A percentile compares a stretch with the other conserved stretches of the same genome.
phyloP scores from a whole-genome alignment of 1,140 invertebrate genomes.

The Zaprionus lachaisei region DNA sequence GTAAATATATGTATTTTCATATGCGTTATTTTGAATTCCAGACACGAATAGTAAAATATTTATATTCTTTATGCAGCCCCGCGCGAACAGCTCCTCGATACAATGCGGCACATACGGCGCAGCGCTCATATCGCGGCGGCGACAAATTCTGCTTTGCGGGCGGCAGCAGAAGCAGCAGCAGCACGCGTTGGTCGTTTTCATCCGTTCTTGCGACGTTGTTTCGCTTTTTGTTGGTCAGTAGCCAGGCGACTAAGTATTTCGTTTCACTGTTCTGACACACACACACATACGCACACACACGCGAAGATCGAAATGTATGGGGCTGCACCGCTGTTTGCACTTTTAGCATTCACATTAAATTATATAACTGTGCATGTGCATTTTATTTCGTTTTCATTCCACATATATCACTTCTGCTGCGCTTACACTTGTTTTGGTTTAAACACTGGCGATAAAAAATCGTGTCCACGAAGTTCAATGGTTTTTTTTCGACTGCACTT shows the following conservation, averaged over 20 bases:
- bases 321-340: constrained; percentile 20
- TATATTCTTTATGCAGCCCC: constrained; percentile 48
- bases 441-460: constrained; percentile 34
- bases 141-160: constrained; percentile 52
- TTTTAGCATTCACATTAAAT: constrained; percentile 29
- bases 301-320: not conserved
- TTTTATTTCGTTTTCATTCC: constrained; percentile 42
- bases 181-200: constrained; percentile 64
- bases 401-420: constrained; percentile 44
- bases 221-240: constrained; percentile 36
- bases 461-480: constrained; percentile 46
- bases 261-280: constrained; percentile 35
- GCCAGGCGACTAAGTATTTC: constrained; percentile 34
- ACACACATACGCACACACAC: constrained; percentile 15
- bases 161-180: constrained; percentile 36
- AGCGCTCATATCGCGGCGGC: constrained; percentile 48
- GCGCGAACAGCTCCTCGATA: constrained; percentile 15
- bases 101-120: constrained; percentile 1
- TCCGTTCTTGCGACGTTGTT: constrained; percentile 25
- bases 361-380: constrained; percentile 52
- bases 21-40: constrained; percentile 64
- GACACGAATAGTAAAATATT: constrained; percentile 56
- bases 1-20: constrained; percentile 62
- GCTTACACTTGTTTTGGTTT: constrained; percentile 70
- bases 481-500: constrained; percentile 55